Conservation (phyloP, 1,140 invertebrate species). For the Acromyrmex echinatior region DNA sequence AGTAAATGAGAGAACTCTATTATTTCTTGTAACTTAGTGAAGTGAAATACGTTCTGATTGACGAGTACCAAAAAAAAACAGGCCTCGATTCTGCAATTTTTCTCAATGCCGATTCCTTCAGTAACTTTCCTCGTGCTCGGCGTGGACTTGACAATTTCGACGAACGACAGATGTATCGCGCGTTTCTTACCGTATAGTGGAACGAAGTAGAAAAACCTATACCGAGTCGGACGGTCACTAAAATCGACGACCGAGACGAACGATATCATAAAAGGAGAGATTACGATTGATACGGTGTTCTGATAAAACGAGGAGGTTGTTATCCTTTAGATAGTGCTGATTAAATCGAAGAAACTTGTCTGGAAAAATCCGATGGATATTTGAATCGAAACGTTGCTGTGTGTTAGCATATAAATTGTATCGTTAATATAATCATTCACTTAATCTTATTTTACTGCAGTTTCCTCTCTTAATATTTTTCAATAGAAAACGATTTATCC, state of each 20-base stretch:
- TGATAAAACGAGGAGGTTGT: slow-evolving; percentile 13
- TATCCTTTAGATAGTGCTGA: slow-evolving; percentile 11
- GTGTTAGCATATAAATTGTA: neutral
- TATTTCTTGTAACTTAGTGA: neutral
- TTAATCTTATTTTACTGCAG: neutral
- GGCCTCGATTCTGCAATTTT: slow-evolving; percentile 15
- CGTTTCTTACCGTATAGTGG: slow-evolving; percentile 30
- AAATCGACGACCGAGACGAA: slow-evolving; percentile 21
- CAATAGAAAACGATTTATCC: slow-evolving; percentile 42
- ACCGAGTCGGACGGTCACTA: neutral
- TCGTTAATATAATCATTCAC: neutral
- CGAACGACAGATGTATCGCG: slow-evolving; percentile 41
- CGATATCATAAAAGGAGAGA: slow-evolving; percentile 38
- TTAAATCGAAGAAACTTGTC: slow-evolving; percentile 18
- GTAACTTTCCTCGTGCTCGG: neutral
- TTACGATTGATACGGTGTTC: slow-evolving; percentile 30
- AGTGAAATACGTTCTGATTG: slow-evolving; percentile 1
- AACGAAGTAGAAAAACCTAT: slow-evolving; percentile 32
- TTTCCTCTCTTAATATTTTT: slow-evolving; percentile 27
- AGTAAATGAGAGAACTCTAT: neutral
- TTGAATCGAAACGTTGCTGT: neutral
- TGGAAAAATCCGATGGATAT: slow-evolving; percentile 18
- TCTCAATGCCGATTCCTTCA: slow-evolving; percentile 23
- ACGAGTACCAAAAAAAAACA: neutral
- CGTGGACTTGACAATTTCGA: slow-evolving; percentile 52